A percentile compares a stretch with the other conserved stretches of the same genome.
These are phyloP conservation scores for Oophaga pumilio DNA, from an alignment of 2,113 vertebrate genomes.

Conservation along the genomic window DNA sequence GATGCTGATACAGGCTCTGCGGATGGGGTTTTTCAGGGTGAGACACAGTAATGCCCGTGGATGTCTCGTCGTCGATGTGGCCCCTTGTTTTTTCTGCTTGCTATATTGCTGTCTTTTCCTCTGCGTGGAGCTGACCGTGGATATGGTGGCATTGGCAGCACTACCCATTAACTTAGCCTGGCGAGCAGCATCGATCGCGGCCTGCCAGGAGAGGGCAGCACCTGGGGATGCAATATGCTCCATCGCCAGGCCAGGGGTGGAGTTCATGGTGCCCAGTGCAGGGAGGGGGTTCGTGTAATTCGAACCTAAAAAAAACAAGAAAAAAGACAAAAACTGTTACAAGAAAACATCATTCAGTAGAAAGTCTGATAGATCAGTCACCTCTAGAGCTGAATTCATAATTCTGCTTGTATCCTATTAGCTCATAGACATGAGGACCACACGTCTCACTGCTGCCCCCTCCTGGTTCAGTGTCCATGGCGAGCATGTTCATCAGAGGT, in stretches of 20 bases:
- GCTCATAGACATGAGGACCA: not conserved
- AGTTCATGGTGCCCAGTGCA: conserved; percentile 86
- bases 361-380: not conserved
- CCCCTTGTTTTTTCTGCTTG: conserved; percentile 95
- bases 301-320: conserved; percentile 77
- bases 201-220: conserved; percentile 96
- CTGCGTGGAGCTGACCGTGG: conserved; percentile 93
- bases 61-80: conserved; percentile 86
- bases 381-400: not conserved
- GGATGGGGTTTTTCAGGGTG: conserved; percentile 96
- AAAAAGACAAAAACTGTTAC: not conserved
- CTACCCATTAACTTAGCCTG: conserved; percentile 97
- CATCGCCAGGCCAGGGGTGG: conserved; percentile 89
- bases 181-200: conserved; percentile 93
- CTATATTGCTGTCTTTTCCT: conserved; percentile 92
- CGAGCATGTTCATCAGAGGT: not conserved
- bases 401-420: not conserved
- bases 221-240: conserved; percentile 93
- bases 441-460: not conserved
- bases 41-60: conserved; percentile 95
- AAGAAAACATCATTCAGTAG: not conserved
- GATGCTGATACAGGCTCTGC: conserved; percentile 97
- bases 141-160: conserved; percentile 85
- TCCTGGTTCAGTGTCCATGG: not conserved
- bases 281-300: conserved; percentile 93